phyloP scores from a whole-genome alignment of 2,888 invertebrate genomes.

The Leptinotarsa rubiginosa region DNA sequence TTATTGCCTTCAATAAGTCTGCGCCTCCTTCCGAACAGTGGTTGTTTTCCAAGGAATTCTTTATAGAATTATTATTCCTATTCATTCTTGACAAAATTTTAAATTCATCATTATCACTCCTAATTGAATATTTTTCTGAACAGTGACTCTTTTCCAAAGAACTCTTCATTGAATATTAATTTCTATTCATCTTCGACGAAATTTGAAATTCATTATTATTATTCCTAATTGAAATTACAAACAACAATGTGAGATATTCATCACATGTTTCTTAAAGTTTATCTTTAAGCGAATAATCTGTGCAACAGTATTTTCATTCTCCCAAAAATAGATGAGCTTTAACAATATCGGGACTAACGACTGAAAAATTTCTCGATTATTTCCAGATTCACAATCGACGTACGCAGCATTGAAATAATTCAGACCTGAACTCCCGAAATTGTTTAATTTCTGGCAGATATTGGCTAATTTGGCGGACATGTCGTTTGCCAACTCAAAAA shows the following conservation, averaged over 20 bases:
- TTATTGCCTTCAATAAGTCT: too few relatives aligned
- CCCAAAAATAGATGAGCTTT: not conserved
- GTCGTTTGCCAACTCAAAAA: conserved; percentile 55
- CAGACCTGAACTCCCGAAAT: conserved; percentile 21
- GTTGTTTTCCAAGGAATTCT: too few relatives aligned
- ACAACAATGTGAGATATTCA: not conserved
- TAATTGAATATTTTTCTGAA: too few relatives aligned
- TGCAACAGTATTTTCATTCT: conserved; percentile 1
- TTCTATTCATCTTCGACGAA: too few relatives aligned
- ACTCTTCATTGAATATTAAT: too few relatives aligned
- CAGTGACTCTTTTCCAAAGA: too few relatives aligned
- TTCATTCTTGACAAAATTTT: too few relatives aligned
- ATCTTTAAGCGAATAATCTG: not conserved
- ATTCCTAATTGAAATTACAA: too few relatives aligned
- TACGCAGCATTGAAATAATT: conserved; percentile 22
- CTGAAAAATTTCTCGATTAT: not conserved
- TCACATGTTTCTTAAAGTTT: conserved; percentile 14
- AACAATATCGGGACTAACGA: not conserved
- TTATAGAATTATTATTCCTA: too few relatives aligned
- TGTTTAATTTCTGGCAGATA: conserved; percentile 46
- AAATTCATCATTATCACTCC: too few relatives aligned
- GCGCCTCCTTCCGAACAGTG: too few relatives aligned
- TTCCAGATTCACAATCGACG: not conserved
- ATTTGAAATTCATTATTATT: too few relatives aligned
- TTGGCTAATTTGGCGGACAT: conserved; percentile 45